Conservation (phyloP, 2,888 invertebrate genomes). For the Rhimphoctona megacephalus region DNA sequence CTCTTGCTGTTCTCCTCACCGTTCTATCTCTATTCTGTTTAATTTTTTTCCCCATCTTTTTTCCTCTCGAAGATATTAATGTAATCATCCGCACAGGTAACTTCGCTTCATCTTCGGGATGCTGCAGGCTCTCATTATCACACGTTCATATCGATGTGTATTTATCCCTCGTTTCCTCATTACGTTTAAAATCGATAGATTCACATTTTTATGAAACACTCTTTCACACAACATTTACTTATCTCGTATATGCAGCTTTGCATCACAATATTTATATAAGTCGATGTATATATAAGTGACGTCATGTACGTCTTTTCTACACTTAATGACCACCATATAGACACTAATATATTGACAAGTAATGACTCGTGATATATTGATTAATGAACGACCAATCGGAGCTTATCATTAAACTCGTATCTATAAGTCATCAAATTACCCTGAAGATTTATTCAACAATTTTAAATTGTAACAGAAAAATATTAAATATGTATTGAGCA, state of each 20-base stretch:
- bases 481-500: neutral
- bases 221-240: neutral
- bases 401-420: neutral
- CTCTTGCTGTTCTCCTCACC: conserved; percentile 42
- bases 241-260: neutral
- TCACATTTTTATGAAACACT: neutral
- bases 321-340: neutral
- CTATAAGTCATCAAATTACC: neutral
- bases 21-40: conserved; percentile 43
- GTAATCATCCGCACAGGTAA: conserved; percentile 48
- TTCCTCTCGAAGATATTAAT: conserved; percentile 10
- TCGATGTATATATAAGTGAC: neutral
- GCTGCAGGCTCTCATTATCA: conserved; percentile 3
- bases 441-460: neutral
- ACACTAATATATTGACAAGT: neutral
- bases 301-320: neutral
- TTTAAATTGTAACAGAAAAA: conserved; percentile 13
- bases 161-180: neutral
- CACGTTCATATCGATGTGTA: neutral
- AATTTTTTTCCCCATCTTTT: conserved; percentile 16
- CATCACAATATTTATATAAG: neutral
- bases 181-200: neutral
- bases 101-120: conserved; percentile 24
- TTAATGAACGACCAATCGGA: conserved; percentile 2
- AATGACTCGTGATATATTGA: conserved; percentile 8